phyloP scores from a whole-genome alignment of 2,888 invertebrate species.

The Rotaria magnacalcarata region DNA sequence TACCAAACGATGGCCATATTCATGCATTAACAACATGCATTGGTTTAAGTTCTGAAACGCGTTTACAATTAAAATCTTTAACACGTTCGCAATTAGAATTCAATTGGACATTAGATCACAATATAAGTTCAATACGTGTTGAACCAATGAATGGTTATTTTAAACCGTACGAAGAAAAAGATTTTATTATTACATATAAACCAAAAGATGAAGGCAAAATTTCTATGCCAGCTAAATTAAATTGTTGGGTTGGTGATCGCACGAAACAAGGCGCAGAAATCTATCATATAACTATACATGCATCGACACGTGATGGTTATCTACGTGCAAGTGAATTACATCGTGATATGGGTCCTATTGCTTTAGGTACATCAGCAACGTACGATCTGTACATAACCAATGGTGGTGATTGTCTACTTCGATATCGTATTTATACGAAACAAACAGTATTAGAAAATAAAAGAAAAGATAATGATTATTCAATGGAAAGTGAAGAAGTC shows the following conservation, averaged over 20 bases:
- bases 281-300: neutral
- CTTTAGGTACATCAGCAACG: slow-evolving; percentile 54
- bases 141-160: neutral
- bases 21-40: slow-evolving; percentile 14
- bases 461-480: neutral
- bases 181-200: slow-evolving; percentile 52
- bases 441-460: slow-evolving; percentile 47
- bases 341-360: slow-evolving; percentile 55
- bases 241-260: neutral
- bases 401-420: slow-evolving; percentile 55
- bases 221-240: slow-evolving; percentile 47
- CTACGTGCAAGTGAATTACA: slow-evolving; percentile 53
- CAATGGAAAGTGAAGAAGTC: neutral
- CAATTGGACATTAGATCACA: neutral
- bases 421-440: slow-evolving; percentile 53
- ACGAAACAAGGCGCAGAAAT: neutral
- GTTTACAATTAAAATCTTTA: slow-evolving; percentile 19
- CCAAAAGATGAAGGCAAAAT: slow-evolving; percentile 51
- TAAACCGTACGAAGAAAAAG: slow-evolving; percentile 9
- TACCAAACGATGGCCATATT: slow-evolving; percentile 23
- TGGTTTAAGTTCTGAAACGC: slow-evolving; percentile 29
- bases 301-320: slow-evolving; percentile 31
- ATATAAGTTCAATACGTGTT: neutral
- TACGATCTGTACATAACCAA: slow-evolving; percentile 53
- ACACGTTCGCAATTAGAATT: slow-evolving; percentile 1